Evolutionary conservation across 2,113 vertebrate genomes (phyloP).

Genomic region (Vombatus ursinus): DNA sequence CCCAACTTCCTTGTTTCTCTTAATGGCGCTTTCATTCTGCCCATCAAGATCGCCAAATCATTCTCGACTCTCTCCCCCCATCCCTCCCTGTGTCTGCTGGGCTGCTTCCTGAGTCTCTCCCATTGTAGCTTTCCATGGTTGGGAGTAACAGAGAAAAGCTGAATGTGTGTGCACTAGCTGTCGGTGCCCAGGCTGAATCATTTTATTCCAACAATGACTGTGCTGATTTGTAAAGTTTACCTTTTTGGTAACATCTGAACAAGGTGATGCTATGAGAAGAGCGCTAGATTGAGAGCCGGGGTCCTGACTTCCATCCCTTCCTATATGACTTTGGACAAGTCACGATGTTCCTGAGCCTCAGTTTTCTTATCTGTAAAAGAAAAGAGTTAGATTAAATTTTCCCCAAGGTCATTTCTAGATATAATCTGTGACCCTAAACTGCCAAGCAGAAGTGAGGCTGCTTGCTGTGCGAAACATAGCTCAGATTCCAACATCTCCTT

Average conservation of each 20-base stretch:
- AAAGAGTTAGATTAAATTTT: background rate
- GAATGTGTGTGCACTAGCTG: background rate
- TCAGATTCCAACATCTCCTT: background rate
- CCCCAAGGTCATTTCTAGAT: background rate
- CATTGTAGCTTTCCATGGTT: background rate
- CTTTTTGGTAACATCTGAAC: background rate
- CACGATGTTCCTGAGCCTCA: background rate
- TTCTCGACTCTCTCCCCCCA: background rate
- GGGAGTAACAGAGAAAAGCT: background rate
- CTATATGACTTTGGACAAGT: background rate
- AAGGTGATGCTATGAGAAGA: background rate
- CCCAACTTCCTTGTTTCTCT: background rate
- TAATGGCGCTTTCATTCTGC: background rate
- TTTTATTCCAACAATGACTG: too few species aligned
- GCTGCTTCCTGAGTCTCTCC: background rate
- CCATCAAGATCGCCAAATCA: background rate
- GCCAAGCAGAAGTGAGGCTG: background rate
- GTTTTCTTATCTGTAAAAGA: background rate
- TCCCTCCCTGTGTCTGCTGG: background rate
- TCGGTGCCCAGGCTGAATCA: background rate
- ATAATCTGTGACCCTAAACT: background rate
- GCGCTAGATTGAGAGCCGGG: background rate
- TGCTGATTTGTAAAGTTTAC: background rate
- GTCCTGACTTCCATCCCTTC: background rate
- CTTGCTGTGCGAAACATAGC: background rate